Evolutionary conservation across 2,113 vertebrate species (phyloP).

Genomic region (Sisor rabdophorus): DNA sequence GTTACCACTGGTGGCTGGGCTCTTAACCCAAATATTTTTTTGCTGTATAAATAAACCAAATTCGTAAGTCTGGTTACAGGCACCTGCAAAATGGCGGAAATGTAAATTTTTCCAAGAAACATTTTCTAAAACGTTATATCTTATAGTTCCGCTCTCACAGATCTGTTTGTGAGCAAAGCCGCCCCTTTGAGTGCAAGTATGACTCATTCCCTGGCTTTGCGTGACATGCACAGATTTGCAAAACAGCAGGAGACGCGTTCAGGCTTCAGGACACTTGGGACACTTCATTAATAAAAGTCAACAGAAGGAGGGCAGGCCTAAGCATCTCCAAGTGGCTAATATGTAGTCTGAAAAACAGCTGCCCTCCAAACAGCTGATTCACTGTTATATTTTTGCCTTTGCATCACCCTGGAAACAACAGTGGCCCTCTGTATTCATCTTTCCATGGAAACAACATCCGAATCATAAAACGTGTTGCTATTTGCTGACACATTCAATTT

Average conservation of each 20-base stretch:
- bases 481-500: background rate
- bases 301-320: conserved; percentile 7
- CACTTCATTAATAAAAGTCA: conserved; percentile 28
- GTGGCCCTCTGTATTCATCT: background rate
- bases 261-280: conserved; percentile 20
- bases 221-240: conserved; percentile 39
- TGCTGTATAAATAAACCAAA: too few relatives aligned
- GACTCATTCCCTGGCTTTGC: conserved; percentile 34
- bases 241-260: conserved; percentile 25
- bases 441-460: background rate
- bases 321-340: conserved; percentile 12
- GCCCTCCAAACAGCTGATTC: conserved; percentile 31
- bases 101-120: too few relatives aligned
- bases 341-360: conserved; percentile 15
- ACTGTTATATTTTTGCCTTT: conserved; percentile 15
- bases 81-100: too few relatives aligned
- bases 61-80: too few relatives aligned
- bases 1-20: too few relatives aligned
- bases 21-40: too few relatives aligned
- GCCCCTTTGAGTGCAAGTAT: conserved; percentile 22
- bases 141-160: background rate
- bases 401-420: background rate
- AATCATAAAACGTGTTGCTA: background rate
- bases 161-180: conserved; percentile 23
- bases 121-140: background rate